Conservation (phyloP, 2,113 vertebrate species). For the Pomatostomus ruficeps region DNA sequence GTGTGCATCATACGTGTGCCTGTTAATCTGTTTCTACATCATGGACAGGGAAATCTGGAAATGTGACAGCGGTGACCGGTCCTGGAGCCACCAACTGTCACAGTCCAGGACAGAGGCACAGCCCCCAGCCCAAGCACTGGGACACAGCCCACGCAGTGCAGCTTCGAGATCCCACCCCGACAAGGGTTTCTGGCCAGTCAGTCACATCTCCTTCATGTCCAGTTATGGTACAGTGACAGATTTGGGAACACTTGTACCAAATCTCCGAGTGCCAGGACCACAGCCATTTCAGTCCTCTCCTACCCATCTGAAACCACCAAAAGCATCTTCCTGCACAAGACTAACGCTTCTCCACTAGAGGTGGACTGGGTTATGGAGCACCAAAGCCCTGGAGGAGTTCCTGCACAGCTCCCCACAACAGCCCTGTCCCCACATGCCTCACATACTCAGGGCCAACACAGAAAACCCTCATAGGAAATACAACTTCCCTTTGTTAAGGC, state of each 20-base stretch:
- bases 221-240: neutral
- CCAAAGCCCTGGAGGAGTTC: neutral
- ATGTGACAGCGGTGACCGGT: accelerated
- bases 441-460: accelerated
- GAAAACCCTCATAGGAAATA: neutral
- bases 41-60: neutral
- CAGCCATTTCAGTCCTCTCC: neutral
- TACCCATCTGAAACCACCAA: neutral
- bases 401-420: neutral
- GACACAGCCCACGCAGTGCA: neutral
- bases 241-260: neutral
- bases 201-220: neutral
- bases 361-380: neutral
- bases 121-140: neutral
- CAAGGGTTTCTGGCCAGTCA: neutral
- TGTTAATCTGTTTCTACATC: neutral
- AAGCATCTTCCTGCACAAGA: neutral
- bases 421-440: neutral
- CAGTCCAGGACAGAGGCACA: neutral
- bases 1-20: accelerated
- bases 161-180: neutral
- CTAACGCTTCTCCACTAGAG: neutral
- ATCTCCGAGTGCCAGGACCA: neutral
- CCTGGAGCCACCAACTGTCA: neutral
- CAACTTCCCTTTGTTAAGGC: neutral